Evolutionary conservation across 2,113 vertebrate genomes (phyloP).

Genomic region (Leptodactylus fuscus): DNA sequence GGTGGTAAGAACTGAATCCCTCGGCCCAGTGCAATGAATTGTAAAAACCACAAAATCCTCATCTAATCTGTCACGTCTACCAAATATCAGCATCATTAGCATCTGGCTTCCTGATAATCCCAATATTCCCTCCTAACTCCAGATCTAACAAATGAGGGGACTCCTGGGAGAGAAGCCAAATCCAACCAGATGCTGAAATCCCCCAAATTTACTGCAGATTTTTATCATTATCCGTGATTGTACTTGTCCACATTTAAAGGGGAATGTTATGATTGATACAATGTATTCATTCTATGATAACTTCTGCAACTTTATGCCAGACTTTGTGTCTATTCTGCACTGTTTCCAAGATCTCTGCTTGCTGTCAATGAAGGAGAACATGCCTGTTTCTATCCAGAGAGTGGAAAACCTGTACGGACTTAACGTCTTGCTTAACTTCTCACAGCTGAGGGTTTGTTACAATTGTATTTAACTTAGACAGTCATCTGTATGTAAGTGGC

Average conservation of each 20-base stretch:
- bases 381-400: neutral
- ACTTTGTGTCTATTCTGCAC: too few species aligned
- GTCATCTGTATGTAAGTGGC: neutral
- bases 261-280: too few species aligned
- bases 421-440: too few species aligned
- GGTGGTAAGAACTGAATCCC: slow-evolving; percentile 75
- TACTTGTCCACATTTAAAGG: slow-evolving; percentile 7
- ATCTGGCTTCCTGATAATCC: neutral
- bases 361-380: neutral
- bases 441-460: too few species aligned
- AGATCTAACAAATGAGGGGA: neutral
- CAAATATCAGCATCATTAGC: neutral
- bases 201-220: neutral
- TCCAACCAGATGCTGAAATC: neutral
- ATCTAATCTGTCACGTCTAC: neutral
- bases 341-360: neutral
- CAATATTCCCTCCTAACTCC: neutral
- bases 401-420: neutral
- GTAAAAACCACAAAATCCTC: neutral
- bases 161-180: neutral
- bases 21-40: neutral
- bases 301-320: too few species aligned
- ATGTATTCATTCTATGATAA: too few species aligned
- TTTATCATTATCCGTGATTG: neutral
- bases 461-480: neutral